Base-by-base conservation (phyloP, 1,140 invertebrate species). In the Sycobia sp. region DNA sequence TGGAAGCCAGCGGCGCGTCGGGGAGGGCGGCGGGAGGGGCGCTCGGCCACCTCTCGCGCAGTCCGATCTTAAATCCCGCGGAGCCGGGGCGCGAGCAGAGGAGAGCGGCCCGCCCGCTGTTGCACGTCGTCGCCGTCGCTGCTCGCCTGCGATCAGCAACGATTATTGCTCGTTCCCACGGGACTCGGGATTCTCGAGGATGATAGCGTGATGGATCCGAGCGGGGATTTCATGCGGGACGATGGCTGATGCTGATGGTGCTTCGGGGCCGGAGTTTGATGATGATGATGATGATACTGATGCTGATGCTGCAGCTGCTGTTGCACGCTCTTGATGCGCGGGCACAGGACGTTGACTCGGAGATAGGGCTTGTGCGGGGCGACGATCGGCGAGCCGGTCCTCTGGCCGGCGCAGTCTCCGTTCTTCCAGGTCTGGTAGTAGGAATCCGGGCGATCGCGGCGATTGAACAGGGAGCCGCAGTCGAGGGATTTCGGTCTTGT, bases 341-440 rank as follows among this genome's bases (percentile, higher is more conserved):
- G 86, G 71, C 86, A 87, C 0, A 75, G 61, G 0, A 82, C 73
- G 43, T 76, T 78, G 2, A 74, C 66, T 11, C 53, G 53, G 0
- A 44, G 51, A 32, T 66, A 77, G 68, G 76, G 70, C n/a, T n/a
- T n/a, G n/a, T n/a, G n/a, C n/a, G n/a, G 5, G 32, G 61, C 82
- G n/a, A n/a, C n/a, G n/a, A n/a, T n/a, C n/a, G n/a, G n/a, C n/a
- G n/a, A n/a, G n/a, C n/a, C n/a, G n/a, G n/a, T n/a, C n/a, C n/a
- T n/a, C n/a, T n/a, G n/a, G n/a, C n/a, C n/a, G n/a, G n/a, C n/a
- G n/a, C n/a, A n/a, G n/a, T n/a, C n/a, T n/a, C n/a, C n/a, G 71
- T 14, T 80, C 41, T 77, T 83, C 87, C 87, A 88, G 2, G 83
- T 82, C 55, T 84, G 82, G 63, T 87, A 89, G 71, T 88, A 89